Evolutionary conservation across 2,113 vertebrate species (phyloP), one percentile per base, ranked within the genome.

Genomic region (Naja naja): DNA sequence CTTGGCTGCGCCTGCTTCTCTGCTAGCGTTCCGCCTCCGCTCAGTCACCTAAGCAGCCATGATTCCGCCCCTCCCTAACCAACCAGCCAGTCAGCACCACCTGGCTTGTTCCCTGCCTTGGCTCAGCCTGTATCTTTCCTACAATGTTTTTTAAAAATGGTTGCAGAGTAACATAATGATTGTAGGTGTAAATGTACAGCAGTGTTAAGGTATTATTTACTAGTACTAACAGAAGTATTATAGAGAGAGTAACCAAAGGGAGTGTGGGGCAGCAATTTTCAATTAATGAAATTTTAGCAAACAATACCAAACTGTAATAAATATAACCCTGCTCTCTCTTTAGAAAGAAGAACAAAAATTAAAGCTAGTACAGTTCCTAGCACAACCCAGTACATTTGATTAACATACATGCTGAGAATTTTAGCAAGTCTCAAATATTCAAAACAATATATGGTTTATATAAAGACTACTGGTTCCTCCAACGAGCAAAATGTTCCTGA

Each of bases 401-500:
- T 4, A 1, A 39, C 69, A 34, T 0, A 56, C 52, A 92, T 93
- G 69, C 27, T 58, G 88, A 89, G 92, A 18, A n/a, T 60, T 45
- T 96, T 93, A 92, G 88, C 49, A 0, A 1, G 56, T 20, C 2
- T 85, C 43, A 54, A 1, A 89, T 39, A 64, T 18, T 54, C n/a
- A 95, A 25, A 45, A 86, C 89, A 22, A 34, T 49, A 92, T 27
- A 89, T 4, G 87, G 89, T n/a, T 90, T 56, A 89, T 0, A 45
- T 90, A 92, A 90, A 0, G 30, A 39, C 30, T 94, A 95, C 91
- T 47, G 14, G 11, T 56, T 94, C 91, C 18, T 58, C 92, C 69
- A 94, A 43, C n/a, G 88, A 93, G n/a, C 25, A 43, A 86, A 92
- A 69, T 85, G 43, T 94, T 92, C 95, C 91, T 96, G 94, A 92